These are phyloP conservation scores for Otus scops DNA, from an alignment of 2,797 vertebrate species.

Conservation along the genomic window DNA sequence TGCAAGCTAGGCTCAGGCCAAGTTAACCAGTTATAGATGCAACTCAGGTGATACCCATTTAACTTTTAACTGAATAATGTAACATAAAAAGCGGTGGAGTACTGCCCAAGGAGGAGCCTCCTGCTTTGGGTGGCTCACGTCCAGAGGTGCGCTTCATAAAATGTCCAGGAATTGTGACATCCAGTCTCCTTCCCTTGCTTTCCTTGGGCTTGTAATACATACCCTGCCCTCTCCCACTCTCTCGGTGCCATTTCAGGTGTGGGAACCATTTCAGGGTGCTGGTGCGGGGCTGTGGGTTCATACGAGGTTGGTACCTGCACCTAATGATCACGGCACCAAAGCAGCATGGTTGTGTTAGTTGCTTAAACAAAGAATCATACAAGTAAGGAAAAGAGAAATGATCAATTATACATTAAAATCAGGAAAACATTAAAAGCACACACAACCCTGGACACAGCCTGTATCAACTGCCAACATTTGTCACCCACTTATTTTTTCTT, in stretches of 20 bases:
- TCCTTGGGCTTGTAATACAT: not conserved
- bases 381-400: not conserved
- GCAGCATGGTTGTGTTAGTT: not conserved
- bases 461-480: not conserved
- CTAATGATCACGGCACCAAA: not conserved
- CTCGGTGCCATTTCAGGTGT: not conserved
- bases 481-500: not conserved
- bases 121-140: rapidly evolving
- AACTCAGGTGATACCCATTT: rapidly evolving
- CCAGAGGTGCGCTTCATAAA: not conserved
- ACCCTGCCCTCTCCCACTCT: not conserved
- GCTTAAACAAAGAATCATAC: not conserved
- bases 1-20: not conserved
- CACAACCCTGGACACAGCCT: not conserved
- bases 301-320: not conserved
- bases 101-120: not conserved
- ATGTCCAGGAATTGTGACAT: not conserved
- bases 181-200: not conserved
- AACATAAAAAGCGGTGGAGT: rapidly evolving
- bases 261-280: not conserved
- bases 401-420: not conserved
- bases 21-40: not conserved
- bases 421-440: not conserved
- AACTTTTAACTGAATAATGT: rapidly evolving
- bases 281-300: not conserved